phyloP scores from a whole-genome alignment of 92 coral and sea anemone genomes.

The Ricordea florida region DNA sequence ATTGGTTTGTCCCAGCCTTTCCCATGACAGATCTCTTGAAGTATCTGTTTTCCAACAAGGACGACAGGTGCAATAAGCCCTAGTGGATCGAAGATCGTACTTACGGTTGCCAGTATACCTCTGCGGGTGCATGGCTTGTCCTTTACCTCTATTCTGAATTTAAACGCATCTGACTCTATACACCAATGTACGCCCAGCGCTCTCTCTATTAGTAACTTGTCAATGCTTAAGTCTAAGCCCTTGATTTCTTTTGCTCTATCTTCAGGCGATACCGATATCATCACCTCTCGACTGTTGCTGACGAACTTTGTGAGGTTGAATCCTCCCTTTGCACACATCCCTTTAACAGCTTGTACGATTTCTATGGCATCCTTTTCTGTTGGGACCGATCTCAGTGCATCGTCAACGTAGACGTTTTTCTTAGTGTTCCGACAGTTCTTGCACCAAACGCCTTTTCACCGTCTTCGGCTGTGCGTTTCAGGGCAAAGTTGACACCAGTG shows the following conservation, averaged over 20 bases:
- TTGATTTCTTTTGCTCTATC: conserved; percentile 27
- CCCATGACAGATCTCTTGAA: conserved; percentile 19
- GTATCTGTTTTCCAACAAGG: conserved; percentile 37
- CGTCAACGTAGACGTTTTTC: conserved; percentile 25
- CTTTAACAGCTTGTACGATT: neutral
- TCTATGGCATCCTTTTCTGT: conserved; percentile 22
- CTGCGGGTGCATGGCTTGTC: conserved; percentile 33
- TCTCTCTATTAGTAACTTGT: conserved; percentile 19
- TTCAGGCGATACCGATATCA: conserved; percentile 8
- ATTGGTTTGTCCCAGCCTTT: conserved; percentile 40
- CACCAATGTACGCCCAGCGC: conserved; percentile 38
- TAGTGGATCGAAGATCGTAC: conserved; percentile 34
- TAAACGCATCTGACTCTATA: conserved; percentile 31
- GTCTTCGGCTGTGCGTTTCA: conserved; percentile 23
- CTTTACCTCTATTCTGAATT: conserved; percentile 23
- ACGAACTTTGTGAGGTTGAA: conserved; percentile 33
- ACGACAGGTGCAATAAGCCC: conserved; percentile 41
- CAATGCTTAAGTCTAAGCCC: neutral
- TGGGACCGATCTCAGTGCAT: conserved; percentile 3
- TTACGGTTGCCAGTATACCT: conserved; percentile 40
- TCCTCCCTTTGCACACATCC: conserved; percentile 30
- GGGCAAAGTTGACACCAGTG: conserved; percentile 24
- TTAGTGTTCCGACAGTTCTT: neutral
- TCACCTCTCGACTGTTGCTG: conserved; percentile 22
- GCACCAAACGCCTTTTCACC: conserved; percentile 5